Evolutionary conservation across 2,113 vertebrate species (phyloP).

Genomic region (Myocastor coypus): DNA sequence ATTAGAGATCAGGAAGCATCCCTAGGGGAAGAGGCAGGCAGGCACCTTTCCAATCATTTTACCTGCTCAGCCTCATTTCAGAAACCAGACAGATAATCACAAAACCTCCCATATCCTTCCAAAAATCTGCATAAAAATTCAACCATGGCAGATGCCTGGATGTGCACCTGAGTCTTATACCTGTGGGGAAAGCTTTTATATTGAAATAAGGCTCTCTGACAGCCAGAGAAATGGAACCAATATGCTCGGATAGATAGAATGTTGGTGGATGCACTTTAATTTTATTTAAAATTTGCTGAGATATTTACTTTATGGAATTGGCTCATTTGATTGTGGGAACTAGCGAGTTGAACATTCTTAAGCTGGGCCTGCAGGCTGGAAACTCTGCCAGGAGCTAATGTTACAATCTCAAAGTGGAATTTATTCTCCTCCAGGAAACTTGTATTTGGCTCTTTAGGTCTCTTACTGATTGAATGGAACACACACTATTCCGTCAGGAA

Average conservation of each 20-base stretch:
- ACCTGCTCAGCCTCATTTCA: neutral
- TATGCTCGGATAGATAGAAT: too few species aligned
- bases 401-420: neutral
- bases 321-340: neutral
- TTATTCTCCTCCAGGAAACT: neutral
- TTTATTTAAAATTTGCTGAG: neutral
- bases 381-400: neutral
- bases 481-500: neutral
- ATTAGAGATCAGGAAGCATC: neutral
- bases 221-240: neutral
- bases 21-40: neutral
- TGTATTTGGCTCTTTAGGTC: neutral
- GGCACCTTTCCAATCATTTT: neutral
- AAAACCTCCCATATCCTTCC: neutral
- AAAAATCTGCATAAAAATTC: neutral
- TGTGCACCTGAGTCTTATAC: too few species aligned
- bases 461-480: neutral
- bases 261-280: neutral
- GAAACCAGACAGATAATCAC: neutral
- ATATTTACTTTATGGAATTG: neutral
- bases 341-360: neutral
- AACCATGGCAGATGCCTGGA: neutral
- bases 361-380: neutral
- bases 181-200: neutral
- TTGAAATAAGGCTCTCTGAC: neutral